phyloP scores from a whole-genome alignment of 2,113 vertebrate species.

The Petromus typicus region DNA sequence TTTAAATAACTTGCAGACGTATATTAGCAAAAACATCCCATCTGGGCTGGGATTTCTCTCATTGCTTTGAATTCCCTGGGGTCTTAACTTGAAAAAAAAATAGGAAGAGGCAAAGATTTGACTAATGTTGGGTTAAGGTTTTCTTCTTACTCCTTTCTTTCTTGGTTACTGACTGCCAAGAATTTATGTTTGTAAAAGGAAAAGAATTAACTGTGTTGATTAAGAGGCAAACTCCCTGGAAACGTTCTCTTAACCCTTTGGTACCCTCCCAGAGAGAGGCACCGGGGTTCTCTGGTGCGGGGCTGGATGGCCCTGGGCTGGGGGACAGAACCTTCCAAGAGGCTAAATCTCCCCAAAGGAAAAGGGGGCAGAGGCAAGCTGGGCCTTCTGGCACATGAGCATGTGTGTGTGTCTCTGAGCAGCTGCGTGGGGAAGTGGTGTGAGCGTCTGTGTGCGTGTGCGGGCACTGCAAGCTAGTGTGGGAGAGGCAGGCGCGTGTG shows the following conservation, averaged over 20 bases:
- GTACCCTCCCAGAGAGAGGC: conserved; percentile 36
- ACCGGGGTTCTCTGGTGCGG: not conserved
- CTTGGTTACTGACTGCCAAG: conserved; percentile 83
- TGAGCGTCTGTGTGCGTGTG: not conserved
- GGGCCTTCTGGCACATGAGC: not conserved
- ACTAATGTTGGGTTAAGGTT: conserved; percentile 82
- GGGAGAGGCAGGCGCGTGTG: not conserved
- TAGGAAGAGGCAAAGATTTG: conserved; percentile 81
- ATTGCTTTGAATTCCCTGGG: conserved; percentile 82
- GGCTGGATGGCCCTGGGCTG: not conserved
- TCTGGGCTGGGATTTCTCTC: conserved; percentile 83
- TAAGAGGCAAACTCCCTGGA: conserved; percentile 83
- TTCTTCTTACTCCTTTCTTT: conserved; percentile 78
- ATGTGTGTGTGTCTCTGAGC: not conserved
- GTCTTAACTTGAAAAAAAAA: conserved; percentile 77
- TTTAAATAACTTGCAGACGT: conserved; percentile 84
- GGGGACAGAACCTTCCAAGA: conserved; percentile 21
- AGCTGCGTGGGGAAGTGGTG: not conserved
- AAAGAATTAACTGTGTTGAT: conserved; percentile 85
- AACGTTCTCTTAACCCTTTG: conserved; percentile 81
- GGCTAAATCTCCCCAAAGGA: not conserved
- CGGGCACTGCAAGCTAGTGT: not conserved
- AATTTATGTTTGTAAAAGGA: conserved; percentile 84
- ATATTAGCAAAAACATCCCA: conserved; percentile 84
- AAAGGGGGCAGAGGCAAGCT: not conserved